Percentiles rank a stretch among this genome's conserved stretches.
These are phyloP conservation scores for Eupithecia dodoneata DNA, from an alignment of 2,888 invertebrate genomes.

Conservation along the genomic window DNA sequence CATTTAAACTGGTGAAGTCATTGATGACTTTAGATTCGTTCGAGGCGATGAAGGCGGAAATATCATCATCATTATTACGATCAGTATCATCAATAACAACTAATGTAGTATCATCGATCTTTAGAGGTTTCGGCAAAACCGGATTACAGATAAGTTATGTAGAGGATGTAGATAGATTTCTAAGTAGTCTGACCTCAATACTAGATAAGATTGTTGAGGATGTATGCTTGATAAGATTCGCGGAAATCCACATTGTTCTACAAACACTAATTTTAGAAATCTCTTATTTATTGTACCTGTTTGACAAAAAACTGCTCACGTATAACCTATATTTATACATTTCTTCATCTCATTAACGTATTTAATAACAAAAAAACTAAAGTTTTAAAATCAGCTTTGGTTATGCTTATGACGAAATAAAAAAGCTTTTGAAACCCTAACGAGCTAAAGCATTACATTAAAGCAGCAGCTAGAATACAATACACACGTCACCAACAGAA, in stretches of 20 bases:
- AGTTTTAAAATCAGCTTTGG: neutral
- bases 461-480: slow-evolving; percentile 13
- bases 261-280: slow-evolving; percentile 25
- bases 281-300: slow-evolving; percentile 17
- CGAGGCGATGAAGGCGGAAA: slow-evolving; percentile 26
- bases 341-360: neutral
- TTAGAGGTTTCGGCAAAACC: slow-evolving; percentile 16
- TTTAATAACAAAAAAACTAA: neutral
- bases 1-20: slow-evolving; percentile 46
- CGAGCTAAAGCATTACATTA: neutral
- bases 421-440: neutral
- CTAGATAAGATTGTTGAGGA: slow-evolving; percentile 39
- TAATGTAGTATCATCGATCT: slow-evolving; percentile 8
- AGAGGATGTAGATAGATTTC: slow-evolving; percentile 33
- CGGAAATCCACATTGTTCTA: slow-evolving; percentile 38
- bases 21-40: slow-evolving; percentile 35
- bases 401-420: neutral
- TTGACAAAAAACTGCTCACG: slow-evolving; percentile 1
- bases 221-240: slow-evolving; percentile 38
- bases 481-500: slow-evolving; percentile 8
- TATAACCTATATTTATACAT: neutral
- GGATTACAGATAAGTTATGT: slow-evolving; percentile 18
- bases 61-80: neutral
- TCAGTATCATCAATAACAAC: slow-evolving; percentile 2
- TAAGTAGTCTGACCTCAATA: slow-evolving; percentile 40